A percentile compares a stretch with the other conserved stretches of the same genome.
Evolutionary conservation across 1,140 invertebrate genomes (phyloP).

Genomic region (Zaprionus lachaisei): DNA sequence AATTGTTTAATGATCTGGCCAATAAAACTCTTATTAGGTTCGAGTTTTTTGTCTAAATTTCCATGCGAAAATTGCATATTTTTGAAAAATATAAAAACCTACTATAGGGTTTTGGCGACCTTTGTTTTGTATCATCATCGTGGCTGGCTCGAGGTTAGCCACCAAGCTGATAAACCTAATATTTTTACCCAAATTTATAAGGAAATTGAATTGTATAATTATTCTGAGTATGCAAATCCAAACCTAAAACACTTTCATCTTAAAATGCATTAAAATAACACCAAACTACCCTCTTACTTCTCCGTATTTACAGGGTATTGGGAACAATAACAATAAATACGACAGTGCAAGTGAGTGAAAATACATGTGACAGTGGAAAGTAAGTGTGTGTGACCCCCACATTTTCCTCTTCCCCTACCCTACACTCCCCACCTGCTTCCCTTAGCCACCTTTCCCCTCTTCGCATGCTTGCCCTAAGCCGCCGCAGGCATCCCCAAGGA

Average conservation of each 20-base stretch:
- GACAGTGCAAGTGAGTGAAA: conserved; percentile 68
- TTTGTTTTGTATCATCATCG: no score
- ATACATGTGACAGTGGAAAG: conserved; percentile 33
- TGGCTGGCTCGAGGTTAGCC: no score
- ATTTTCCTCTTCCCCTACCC: no score
- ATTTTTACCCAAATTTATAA: no score
- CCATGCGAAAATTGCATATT: no score
- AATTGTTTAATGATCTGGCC: not conserved
- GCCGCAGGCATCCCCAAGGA: conserved; percentile 64
- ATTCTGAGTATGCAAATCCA: not conserved
- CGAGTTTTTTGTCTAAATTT: no score
- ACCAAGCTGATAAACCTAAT: no score
- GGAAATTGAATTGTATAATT: no score
- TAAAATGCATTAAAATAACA: not conserved
- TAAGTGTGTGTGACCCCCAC: conserved; percentile 11
- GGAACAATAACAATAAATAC: conserved; percentile 40
- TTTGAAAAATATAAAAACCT: no score
- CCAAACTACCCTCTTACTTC: not conserved
- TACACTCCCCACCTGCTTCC: not conserved
- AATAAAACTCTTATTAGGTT: no score
- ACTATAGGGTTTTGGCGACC: no score
- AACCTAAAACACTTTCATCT: not conserved
- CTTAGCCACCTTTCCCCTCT: not conserved
- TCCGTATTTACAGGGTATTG: conserved; percentile 18
- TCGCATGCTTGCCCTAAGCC: conserved; percentile 43